Evolutionary conservation across 2,888 invertebrate species (phyloP).

Genomic region (Notodonta ziczac): DNA sequence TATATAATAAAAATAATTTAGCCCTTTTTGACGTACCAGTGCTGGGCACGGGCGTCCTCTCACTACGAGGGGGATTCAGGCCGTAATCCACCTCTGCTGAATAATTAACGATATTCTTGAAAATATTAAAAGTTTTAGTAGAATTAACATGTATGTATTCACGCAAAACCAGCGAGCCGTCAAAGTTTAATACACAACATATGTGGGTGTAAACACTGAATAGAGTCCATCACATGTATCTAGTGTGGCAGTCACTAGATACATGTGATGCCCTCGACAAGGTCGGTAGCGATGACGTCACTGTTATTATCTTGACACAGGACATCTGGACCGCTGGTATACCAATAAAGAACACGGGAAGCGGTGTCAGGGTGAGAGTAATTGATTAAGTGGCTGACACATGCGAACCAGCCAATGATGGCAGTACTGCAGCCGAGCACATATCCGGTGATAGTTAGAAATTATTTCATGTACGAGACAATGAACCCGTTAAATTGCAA

Average conservation of each 20-base stretch:
- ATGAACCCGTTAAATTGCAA: constrained; percentile 49
- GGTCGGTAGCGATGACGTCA: constrained; percentile 73
- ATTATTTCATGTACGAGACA: constrained; percentile 48
- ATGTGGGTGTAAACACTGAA: constrained; percentile 62
- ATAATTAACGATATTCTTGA: neutral
- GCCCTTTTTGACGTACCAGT: too few species aligned
- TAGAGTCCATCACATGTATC: constrained; percentile 59
- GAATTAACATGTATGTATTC: neutral
- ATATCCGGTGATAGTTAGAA: constrained; percentile 59
- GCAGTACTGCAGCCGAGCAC: constrained; percentile 44
- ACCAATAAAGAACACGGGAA: constrained; percentile 53
- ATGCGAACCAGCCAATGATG: constrained; percentile 12
- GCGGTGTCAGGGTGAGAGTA: constrained; percentile 47
- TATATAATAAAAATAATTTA: too few species aligned
- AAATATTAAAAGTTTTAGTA: neutral
- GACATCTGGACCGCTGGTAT: constrained; percentile 61
- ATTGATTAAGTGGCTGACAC: constrained; percentile 71
- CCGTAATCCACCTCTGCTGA: too few species aligned
- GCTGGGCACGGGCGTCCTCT: too few species aligned
- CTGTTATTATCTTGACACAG: constrained; percentile 64
- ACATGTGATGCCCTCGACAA: constrained; percentile 71
- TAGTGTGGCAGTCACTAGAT: constrained; percentile 45
- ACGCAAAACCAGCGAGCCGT: neutral
- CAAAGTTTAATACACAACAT: constrained; percentile 24
- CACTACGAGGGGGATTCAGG: too few species aligned